Base-by-base conservation (phyloP, 1,140 invertebrate genomes). In the Trichomalopsis sarcophagae region DNA sequence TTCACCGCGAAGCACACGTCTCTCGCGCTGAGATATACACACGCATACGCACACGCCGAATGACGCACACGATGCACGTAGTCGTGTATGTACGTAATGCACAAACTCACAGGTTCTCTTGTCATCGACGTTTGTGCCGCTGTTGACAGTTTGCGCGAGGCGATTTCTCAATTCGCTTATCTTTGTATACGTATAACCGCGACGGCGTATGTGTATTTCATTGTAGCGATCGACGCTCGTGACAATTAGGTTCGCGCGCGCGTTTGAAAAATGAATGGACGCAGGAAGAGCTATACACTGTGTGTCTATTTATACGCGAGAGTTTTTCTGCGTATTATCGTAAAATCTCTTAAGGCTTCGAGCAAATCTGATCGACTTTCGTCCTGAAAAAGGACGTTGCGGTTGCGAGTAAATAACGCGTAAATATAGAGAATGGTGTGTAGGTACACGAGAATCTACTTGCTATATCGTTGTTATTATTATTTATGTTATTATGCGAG, bases 251-350 rank as follows among this genome's bases (percentile, higher is more conserved):
- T 44, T 0, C 10, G 10, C 3, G 9, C 9, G 10, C 3, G 5
- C 55, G 55, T 62, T 62, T 62, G 55, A 62, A n/a, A n/a, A 62
- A 62, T 62, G 55, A 62, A n/a, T 62, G 55, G 55, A 62, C 40
- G 40, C 6, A 21, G 55, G 21, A 27, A 27, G 27, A 50, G 33
- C 33, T 27, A n/a, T n/a, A n/a, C n/a, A 27, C 3, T 11, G 14
- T 13, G 21, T n/a, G 7, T n/a, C 10, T 33, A 71, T 30, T 71
- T n/a, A 71, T 71, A 71, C 30, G 13, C 14, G 27, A 27, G 7
- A 71, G 3, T 14, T 30, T 27, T 30, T 5, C 10, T 30, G 14
- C 7, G 30, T 69, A 69, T 69, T 14, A 66, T 66, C n/a, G n/a
- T 66, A 66, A 55, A 17, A 55, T 55, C 11, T 55, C 11, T 2